These are phyloP conservation scores for Hormaphis cornu DNA, from an alignment of 1,140 invertebrate species.

Conservation along the genomic window DNA sequence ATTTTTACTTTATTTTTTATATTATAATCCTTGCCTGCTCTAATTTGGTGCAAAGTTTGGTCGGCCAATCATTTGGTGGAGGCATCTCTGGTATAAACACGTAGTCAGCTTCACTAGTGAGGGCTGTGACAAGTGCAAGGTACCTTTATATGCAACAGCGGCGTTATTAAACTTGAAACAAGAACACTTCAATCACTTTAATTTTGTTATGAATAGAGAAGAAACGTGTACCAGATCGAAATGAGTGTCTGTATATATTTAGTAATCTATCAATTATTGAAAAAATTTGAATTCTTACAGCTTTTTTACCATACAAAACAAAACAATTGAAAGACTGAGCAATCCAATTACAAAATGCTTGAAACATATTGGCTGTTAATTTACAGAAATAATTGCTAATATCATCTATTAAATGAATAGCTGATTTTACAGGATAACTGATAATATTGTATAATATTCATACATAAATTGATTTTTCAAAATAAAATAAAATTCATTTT, in stretches of 20 bases:
- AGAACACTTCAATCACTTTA: conserved; percentile 26
- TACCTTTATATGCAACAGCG: conserved; percentile 52
- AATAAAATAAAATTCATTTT: too few species aligned
- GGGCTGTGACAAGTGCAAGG: conserved; percentile 80
- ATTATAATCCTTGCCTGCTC: conserved; percentile 60
- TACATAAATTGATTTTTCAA: too few species aligned
- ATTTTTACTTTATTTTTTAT: conserved; percentile 6
- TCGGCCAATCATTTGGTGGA: conserved; percentile 81
- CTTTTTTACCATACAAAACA: background rate
- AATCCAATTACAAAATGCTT: background rate
- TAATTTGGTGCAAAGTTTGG: conserved; percentile 82
- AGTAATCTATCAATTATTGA: too few species aligned
- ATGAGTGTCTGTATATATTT: background rate
- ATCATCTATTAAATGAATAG: too few species aligned
- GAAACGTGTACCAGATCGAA: background rate
- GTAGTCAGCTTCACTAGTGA: conserved; percentile 82
- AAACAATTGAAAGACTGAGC: background rate
- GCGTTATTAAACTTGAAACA: conserved; percentile 32
- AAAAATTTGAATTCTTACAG: background rate
- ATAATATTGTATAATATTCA: too few species aligned
- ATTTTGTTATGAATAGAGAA: conserved; percentile 20
- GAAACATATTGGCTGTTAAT: background rate
- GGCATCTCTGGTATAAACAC: conserved; percentile 95
- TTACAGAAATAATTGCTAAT: too few species aligned
- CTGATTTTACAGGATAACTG: too few species aligned